Base-by-base conservation (phyloP, 2,888 invertebrate genomes). In the Plagiodera versicolora region DNA sequence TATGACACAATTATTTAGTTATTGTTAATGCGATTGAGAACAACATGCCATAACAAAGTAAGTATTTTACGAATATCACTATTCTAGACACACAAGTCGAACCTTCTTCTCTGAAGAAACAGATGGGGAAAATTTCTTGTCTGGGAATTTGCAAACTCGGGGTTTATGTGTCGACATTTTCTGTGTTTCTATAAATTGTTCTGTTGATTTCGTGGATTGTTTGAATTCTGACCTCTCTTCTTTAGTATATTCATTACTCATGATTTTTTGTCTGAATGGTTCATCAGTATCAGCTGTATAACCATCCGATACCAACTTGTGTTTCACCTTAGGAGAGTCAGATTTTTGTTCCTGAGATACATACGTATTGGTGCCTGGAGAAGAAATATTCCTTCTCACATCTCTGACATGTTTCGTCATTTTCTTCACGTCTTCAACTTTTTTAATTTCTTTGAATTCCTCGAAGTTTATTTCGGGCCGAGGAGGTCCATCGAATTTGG, bases 271-370 rank as follows among this genome's bases (percentile, higher is more conserved):
- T 54, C 71, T 70, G 14, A 84, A 80, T 1, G 86, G 85, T 68
- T 89, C 89, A 67, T 89, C 88, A 0, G 89, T 89, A 71, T 89
- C 89, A 1, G 89, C 89, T 79, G 87, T 86, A 71, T 89, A 89
- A 10, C 89, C 89, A 61, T 86, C 86, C 19, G 81, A 77, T 53
- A 81, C 77, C 28, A 73, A 72, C 71, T 83, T 83, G 54, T 79
- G 78, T 71, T 85, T 85, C 14, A 79, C 74, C 74, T 84, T 85
- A 0, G 85, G 84, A 83, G 49, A 83, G 83, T 0, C 83, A 81
- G 54, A 48, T 50, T 47, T 59, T 53, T 57, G 57, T 14, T 47
- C 48, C 0, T 45, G 57, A 9, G 58, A 68, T 1, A 77, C 71
- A 65, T 74, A 80, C 53, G 78, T 71, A 9, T 82, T 80, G 19